Percentiles rank a stretch among this genome's conserved stretches.
Conservation (phyloP, 2,888 invertebrate genomes). For the Hofmannophila pseudospretella region DNA sequence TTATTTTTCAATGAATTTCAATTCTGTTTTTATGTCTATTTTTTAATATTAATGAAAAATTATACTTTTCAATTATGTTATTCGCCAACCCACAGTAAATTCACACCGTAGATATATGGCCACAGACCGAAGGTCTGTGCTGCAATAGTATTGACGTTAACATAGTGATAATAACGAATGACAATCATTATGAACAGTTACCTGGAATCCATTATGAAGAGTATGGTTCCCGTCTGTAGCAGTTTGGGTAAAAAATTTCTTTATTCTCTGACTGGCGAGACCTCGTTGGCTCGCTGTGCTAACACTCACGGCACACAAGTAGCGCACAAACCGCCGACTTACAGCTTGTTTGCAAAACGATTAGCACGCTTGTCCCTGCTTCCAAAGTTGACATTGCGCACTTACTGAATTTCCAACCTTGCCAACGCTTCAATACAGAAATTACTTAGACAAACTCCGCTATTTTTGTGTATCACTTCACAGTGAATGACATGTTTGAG, state of each 20-base stretch:
- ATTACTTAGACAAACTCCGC: conserved; percentile 49
- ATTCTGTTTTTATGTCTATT: too few species aligned
- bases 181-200: conserved; percentile 26
- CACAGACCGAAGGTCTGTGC: too few species aligned
- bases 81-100: too few species aligned
- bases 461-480: conserved; percentile 40
- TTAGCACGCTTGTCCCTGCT: conserved; percentile 64
- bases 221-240: conserved; percentile 25
- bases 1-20: too few species aligned
- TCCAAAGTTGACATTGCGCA: conserved; percentile 69
- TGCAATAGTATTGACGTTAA: too few species aligned
- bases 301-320: conserved; percentile 54
- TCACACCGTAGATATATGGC: too few species aligned
- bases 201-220: conserved; percentile 61
- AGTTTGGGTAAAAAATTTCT: conserved; percentile 33
- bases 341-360: conserved; percentile 65
- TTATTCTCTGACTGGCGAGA: conserved; percentile 48
- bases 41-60: too few species aligned
- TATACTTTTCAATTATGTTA: too few species aligned
- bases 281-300: conserved; percentile 52
- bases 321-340: conserved; percentile 48
- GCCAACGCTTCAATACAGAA: conserved; percentile 36
- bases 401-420: conserved; percentile 68
- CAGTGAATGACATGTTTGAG: conserved; percentile 30
- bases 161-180: too few species aligned